Conservation (phyloP, 2,797 vertebrate genomes). For the Sparus aurata region DNA sequence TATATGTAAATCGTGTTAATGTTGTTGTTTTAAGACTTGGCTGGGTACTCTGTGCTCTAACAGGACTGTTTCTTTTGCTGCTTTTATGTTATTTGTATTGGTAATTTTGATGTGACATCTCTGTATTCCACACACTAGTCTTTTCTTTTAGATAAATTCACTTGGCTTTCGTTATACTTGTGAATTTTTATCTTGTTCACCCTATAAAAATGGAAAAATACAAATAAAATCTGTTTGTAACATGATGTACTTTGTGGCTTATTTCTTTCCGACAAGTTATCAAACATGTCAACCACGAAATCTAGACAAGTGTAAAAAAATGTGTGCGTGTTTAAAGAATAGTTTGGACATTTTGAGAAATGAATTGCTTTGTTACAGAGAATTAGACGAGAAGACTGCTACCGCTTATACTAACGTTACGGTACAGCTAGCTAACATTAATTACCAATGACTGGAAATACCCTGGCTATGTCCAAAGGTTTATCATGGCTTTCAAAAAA, state of each 20-base stretch:
- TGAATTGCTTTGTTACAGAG: too few relatives aligned
- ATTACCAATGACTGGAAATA: not conserved
- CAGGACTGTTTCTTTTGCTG: not conserved
- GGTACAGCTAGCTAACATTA: not conserved
- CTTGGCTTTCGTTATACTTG: not conserved
- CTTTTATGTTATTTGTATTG: slow-evolving; percentile 52
- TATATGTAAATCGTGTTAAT: slow-evolving; percentile 50
- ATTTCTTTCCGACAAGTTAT: not conserved
- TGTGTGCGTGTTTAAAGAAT: too few relatives aligned
- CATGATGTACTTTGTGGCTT: not conserved
- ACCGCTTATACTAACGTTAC: not conserved
- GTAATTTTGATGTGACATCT: slow-evolving; percentile 15
- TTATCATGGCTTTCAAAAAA: too few relatives aligned
- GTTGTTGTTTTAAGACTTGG: slow-evolving; percentile 40
- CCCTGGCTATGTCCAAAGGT: not conserved
- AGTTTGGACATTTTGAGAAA: not conserved
- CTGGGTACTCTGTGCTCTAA: slow-evolving; percentile 1
- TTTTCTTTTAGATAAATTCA: slow-evolving; percentile 23
- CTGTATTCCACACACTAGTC: slow-evolving; percentile 25
- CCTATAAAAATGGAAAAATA: slow-evolving; percentile 33
- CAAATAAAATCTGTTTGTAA: slow-evolving; percentile 76
- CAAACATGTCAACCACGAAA: too few relatives aligned
- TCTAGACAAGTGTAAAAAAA: too few relatives aligned
- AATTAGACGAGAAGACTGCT: too few relatives aligned
- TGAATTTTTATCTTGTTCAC: slow-evolving; percentile 47